A percentile compares a stretch with the other conserved stretches of the same genome.
Evolutionary conservation across 2,888 invertebrate species (phyloP).

Genomic region (Pediacus dermestoides): DNA sequence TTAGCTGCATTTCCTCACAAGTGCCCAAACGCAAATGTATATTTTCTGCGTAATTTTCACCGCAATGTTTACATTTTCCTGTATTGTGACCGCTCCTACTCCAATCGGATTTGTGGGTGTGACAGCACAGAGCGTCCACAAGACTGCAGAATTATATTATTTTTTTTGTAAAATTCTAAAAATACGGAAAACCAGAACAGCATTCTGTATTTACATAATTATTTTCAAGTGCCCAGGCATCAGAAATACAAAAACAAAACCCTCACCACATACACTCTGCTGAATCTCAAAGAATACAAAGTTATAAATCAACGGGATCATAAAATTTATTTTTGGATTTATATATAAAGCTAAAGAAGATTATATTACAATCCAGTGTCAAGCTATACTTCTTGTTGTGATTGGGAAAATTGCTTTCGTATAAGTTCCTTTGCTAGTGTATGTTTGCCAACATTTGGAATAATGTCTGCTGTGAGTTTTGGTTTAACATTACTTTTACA

Average conservation of each 20-base stretch:
- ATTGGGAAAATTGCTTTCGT: constrained; percentile 6
- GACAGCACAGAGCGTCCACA: no score
- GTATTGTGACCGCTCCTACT: no score
- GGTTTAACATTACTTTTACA: background rate
- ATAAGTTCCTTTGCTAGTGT: background rate
- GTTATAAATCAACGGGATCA: constrained; percentile 12
- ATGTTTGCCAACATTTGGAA: constrained; percentile 1
- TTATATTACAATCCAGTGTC: constrained; percentile 23
- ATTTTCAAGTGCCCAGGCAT: constrained; percentile 1
- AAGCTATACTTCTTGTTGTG: constrained; percentile 12
- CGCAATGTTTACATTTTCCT: no score
- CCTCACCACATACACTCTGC: no score
- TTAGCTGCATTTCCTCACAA: no score
- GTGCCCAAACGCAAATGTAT: no score
- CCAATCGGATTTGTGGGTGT: no score
- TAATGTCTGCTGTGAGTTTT: constrained; percentile 28
- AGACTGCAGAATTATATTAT: no score
- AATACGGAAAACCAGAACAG: background rate
- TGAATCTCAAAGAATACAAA: constrained; percentile 7
- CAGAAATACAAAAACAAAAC: constrained; percentile 2
- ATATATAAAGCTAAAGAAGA: constrained; percentile 28
- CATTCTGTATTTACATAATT: background rate
- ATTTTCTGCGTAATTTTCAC: no score
- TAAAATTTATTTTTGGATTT: constrained; percentile 28
- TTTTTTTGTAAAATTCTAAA: constrained; percentile 2